Base-by-base conservation (phyloP, 2,888 invertebrate genomes). In the Formica aserva region DNA sequence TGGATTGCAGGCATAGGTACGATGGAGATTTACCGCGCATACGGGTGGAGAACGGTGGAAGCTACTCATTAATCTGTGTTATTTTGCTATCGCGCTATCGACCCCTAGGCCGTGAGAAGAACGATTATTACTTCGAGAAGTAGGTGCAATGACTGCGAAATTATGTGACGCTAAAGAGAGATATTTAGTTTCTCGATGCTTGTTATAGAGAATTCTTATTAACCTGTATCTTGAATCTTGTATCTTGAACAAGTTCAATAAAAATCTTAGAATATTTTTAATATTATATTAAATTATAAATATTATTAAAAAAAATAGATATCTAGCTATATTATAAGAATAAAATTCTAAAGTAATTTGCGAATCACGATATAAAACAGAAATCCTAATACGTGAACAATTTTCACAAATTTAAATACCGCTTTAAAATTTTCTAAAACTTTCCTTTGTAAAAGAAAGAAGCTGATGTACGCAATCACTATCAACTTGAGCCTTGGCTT, bases 81-180 rank as follows among this genome's bases (percentile, higher is more conserved):
- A 72, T 72, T 80, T 71, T 22, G 60, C 32, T 80, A 80, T 80
- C 72, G 72, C 60, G 57, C 32, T 22, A 78, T 78, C 78, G 78
- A 78, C 60, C 60, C 60, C 60, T 72, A 80, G 72, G 78, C 78
- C 72, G 78, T 72, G 78, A 72, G 60, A 80, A 72, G 60, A 35
- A 32, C 29, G 69, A 78, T 80, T 60, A 72, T 71, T 78, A 72
- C 72, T 6, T 45, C 45, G 13, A 55, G 45, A 45, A 77, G 38
- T 45, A 60, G 78, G 52, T 32, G 35, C 18, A 60, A 63, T 32
- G 78, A 78, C 22, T n/a, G 57, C 32, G 26, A 57, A 57, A 71
- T 78, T 78, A 71, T 41, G 60, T 48, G 72, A 60, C 78, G 35
- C 72, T 80, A 80, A 80, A 60, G 60, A 60, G 45, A 72, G 60